phyloP scores from a whole-genome alignment of 2,113 vertebrate genomes.

The Nannospalax galili region DNA sequence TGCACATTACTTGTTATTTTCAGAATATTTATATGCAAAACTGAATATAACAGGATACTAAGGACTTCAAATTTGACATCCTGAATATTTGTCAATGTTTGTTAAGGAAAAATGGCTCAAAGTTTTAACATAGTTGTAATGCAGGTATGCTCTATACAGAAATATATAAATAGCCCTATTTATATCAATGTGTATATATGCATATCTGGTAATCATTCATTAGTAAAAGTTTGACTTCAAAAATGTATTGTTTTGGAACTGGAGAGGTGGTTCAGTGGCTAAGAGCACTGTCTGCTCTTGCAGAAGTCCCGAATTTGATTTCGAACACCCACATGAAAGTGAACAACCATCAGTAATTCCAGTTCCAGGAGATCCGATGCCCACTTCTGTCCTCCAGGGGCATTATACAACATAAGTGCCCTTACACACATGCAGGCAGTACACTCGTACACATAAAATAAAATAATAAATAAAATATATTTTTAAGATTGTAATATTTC shows the following conservation, averaged over 20 bases:
- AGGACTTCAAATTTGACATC: background rate
- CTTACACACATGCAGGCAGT: too few species aligned
- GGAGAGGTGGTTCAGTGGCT: too few species aligned
- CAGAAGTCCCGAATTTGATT: too few species aligned
- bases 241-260: too few species aligned
- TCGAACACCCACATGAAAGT: too few species aligned
- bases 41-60: background rate
- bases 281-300: too few species aligned
- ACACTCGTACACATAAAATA: too few species aligned
- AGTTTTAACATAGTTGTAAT: background rate
- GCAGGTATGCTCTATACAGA: background rate
- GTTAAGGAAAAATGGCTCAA: background rate
- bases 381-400: too few species aligned
- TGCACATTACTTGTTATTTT: background rate
- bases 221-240: background rate
- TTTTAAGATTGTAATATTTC: background rate
- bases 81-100: background rate
- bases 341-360: too few species aligned
- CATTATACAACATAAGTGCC: too few species aligned
- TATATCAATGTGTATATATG: background rate
- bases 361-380: too few species aligned
- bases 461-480: too few species aligned
- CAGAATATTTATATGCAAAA: constrained; percentile 2
- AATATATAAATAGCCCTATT: background rate
- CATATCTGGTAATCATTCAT: background rate